These are phyloP conservation scores for Pelodiscus sinensis DNA, from an alignment of 2,113 vertebrate genomes.

Conservation along the genomic window DNA sequence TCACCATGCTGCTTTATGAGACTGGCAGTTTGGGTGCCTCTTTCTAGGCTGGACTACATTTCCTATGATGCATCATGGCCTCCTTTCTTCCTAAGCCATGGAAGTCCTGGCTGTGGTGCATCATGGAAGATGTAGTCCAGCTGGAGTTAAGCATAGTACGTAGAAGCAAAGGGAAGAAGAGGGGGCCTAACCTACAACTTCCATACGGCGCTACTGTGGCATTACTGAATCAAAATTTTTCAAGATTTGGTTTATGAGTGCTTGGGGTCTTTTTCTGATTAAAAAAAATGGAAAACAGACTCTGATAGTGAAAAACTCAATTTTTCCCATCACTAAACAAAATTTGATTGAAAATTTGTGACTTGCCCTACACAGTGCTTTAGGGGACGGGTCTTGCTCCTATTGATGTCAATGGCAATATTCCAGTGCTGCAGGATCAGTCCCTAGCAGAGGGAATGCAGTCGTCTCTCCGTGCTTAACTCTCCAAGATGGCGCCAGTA, in stretches of 20 bases:
- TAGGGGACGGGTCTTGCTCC: neutral
- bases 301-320: no score
- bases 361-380: neutral
- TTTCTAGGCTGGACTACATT: neutral
- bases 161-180: neutral
- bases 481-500: neutral
- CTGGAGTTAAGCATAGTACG: neutral
- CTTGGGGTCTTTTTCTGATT: neutral
- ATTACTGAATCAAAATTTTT: neutral
- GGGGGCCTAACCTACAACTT: neutral
- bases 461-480: neutral
- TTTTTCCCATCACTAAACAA: neutral
- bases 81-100: fast-evolving
- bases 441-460: neutral
- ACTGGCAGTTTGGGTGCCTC: neutral
- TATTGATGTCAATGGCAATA: neutral
- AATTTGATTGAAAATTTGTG: neutral
- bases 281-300: neutral
- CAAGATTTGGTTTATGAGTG: neutral
- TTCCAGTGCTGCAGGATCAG: neutral
- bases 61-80: fast-evolving
- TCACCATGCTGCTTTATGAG: neutral
- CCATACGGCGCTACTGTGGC: neutral
- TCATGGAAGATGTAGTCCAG: neutral
- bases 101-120: neutral